phyloP scores from a whole-genome alignment of 2,797 vertebrate genomes.

The Rhinophrynus dorsalis region DNA sequence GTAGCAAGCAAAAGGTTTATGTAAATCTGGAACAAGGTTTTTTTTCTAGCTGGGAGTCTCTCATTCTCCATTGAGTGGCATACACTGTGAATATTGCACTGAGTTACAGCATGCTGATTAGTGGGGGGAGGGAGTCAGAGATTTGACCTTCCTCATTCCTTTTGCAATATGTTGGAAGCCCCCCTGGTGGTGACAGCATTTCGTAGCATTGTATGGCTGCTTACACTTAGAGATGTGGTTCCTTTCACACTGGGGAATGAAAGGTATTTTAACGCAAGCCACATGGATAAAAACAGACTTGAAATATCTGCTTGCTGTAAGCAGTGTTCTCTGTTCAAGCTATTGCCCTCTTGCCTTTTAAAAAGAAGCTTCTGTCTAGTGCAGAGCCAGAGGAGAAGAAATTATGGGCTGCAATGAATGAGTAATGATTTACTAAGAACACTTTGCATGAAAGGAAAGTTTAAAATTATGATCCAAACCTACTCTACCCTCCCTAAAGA shows the following conservation, averaged over 20 bases:
- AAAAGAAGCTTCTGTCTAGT: slow-evolving; percentile 45
- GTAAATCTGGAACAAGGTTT: too few species aligned
- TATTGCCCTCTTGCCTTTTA: slow-evolving; percentile 27
- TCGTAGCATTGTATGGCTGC: slow-evolving; percentile 4
- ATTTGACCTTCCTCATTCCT: slow-evolving; percentile 17
- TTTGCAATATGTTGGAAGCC: slow-evolving; percentile 53
- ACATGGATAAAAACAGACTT: slow-evolving; percentile 41
- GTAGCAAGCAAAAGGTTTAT: too few species aligned
- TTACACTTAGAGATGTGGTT: slow-evolving; percentile 17
- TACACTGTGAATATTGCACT: too few species aligned
- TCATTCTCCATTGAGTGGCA: too few species aligned
- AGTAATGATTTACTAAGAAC: slow-evolving; percentile 49
- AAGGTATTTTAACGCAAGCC: slow-evolving; percentile 43
- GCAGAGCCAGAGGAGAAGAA: slow-evolving; percentile 23
- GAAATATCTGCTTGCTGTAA: slow-evolving; percentile 35
- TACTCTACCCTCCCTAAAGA: slow-evolving; percentile 31
- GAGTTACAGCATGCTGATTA: too few species aligned
- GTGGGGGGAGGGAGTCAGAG: too few species aligned
- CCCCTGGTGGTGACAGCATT: slow-evolving; percentile 34
- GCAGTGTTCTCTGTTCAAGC: slow-evolving; percentile 15
- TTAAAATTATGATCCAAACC: slow-evolving; percentile 40
- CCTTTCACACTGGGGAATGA: slow-evolving; percentile 21
- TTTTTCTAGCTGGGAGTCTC: too few species aligned
- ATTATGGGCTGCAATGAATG: slow-evolving; percentile 42
- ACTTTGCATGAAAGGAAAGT: slow-evolving; percentile 32